These are phyloP conservation scores for Acropternis orthonyx DNA, from an alignment of 2,797 vertebrate species.

Conservation along the genomic window DNA sequence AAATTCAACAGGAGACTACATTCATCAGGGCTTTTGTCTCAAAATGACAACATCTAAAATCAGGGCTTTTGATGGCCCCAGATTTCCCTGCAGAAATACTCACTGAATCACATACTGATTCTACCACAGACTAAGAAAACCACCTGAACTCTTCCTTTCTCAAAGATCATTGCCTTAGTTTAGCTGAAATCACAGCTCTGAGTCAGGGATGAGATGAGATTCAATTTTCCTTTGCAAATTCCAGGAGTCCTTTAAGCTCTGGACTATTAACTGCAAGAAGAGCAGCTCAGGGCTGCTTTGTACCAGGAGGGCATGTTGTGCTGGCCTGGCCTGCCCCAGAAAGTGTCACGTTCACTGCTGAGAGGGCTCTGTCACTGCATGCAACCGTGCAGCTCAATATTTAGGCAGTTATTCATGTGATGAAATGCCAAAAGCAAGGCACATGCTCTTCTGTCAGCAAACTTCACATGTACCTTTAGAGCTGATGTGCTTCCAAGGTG, in stretches of 20 bases:
- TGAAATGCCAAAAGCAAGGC: background rate
- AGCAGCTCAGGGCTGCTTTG: background rate
- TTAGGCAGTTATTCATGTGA: background rate
- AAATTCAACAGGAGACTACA: background rate
- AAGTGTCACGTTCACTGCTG: fast-evolving
- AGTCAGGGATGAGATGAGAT: background rate
- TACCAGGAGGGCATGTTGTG: background rate
- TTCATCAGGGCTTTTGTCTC: background rate
- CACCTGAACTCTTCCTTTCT: background rate
- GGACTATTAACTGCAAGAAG: background rate
- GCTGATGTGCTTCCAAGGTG: fast-evolving
- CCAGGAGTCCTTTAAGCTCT: background rate
- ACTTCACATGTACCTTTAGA: background rate
- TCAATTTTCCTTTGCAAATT: background rate
- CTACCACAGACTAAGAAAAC: background rate
- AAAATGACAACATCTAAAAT: background rate
- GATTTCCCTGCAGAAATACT: background rate
- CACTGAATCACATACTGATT: background rate
- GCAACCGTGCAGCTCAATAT: fast-evolving
- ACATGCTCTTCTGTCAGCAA: background rate
- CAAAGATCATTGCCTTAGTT: background rate
- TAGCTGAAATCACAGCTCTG: background rate
- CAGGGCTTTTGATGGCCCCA: background rate
- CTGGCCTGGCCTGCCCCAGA: background rate
- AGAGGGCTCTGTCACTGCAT: background rate